These are phyloP conservation scores for Vidua macroura DNA, from an alignment of 2,113 vertebrate species.

Conservation along the genomic window DNA sequence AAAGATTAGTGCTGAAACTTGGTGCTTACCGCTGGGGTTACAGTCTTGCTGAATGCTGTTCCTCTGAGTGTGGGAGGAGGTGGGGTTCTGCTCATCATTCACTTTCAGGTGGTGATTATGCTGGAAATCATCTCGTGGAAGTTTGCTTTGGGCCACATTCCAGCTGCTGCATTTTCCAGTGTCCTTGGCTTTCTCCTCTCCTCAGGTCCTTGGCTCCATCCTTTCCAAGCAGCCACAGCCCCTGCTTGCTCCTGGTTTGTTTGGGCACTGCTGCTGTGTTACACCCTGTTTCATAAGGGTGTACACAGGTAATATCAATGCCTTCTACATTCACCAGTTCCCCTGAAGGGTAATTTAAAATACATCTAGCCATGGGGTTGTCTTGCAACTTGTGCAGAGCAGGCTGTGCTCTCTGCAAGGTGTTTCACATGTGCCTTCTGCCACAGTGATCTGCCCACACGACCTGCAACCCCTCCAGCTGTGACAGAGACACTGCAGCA, in stretches of 20 bases:
- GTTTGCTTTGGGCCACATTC: not conserved
- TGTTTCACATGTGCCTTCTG: not conserved
- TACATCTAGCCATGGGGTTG: not conserved
- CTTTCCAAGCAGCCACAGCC: not conserved
- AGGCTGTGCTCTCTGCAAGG: not conserved
- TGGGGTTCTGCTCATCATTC: not conserved
- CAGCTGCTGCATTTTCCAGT: not conserved
- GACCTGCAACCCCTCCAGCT: not conserved
- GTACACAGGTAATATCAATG: accelerated
- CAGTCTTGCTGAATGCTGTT: not conserved
- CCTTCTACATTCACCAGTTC: not conserved
- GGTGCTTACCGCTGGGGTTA: not conserved
- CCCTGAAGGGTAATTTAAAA: not conserved
- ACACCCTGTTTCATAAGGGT: not conserved
- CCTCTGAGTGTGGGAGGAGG: not conserved
- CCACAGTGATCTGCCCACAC: accelerated
- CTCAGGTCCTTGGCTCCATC: not conserved
- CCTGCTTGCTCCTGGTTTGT: not conserved
- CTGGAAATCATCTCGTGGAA: not conserved
- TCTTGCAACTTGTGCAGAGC: not conserved
- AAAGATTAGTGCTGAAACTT: not conserved
- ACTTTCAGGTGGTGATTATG: not conserved
- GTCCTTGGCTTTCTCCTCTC: not conserved
- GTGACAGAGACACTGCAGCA: not conserved
- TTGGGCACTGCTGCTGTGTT: not conserved